Evolutionary conservation across 1,140 invertebrate species (phyloP), one percentile per base, ranked within the genome.

Genomic region (Rhopalosiphum padi): DNA sequence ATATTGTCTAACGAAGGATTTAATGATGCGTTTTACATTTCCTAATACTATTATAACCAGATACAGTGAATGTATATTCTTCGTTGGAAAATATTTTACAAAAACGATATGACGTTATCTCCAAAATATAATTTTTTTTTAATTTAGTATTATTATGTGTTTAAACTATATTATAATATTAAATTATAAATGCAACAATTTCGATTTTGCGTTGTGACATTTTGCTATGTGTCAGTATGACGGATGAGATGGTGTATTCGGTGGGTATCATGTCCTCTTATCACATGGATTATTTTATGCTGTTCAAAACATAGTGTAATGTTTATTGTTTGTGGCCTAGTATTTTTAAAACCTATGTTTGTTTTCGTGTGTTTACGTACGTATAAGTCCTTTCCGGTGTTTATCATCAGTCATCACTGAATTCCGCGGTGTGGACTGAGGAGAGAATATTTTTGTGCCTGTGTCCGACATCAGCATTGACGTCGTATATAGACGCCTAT

Each of bases 371-470:
- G 68, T 91, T 82, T 83, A 48, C 9, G 60, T 18, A 15, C 41
- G 30, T 41, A 91, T 85, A 48, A n/a, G 30, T 46, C 7, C 43
- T 77, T 92, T 85, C n/a, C n/a, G 18, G n/a, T 82, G 60, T 92
- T 92, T 91, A 77, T 77, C 46, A 46, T 48, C 25, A 46, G n/a
- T 77, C 68, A 35, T 48, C 7, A 77, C 25, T 43, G 22, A 82
- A 48, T 91, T 46, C 68, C 48, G 8, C 11, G 60, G 60, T 18
- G 60, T 77, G 30, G 60, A 77, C 60, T 35, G 43, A 11, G 46
- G 82, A 77, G 55, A 83, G 90, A 91, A 91, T 90, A 85, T 51
- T 89, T 55, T 55, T 53, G 48, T 85, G 68, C 35, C 43, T 23
- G 90, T 91, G 41, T 37, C 60, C 60, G 60, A 77, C 60, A 77